These are phyloP conservation scores for Melieria crassipennis DNA, from an alignment of 2,888 invertebrate species.

Conservation along the genomic window DNA sequence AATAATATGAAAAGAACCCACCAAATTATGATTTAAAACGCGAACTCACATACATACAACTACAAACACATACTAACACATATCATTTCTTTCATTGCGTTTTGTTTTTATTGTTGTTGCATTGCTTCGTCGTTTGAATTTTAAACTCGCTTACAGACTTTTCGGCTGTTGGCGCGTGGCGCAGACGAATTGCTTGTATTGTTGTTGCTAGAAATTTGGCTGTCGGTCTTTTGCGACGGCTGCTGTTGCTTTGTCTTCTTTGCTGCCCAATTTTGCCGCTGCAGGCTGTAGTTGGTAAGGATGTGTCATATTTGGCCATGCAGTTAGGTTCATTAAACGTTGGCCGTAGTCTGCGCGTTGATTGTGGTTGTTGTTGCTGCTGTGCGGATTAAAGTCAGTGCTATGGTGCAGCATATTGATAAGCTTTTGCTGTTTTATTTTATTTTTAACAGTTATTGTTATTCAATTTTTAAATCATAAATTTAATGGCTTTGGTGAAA, in stretches of 20 bases:
- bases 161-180: not conserved
- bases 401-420: slow-evolving; percentile 2
- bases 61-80: too few species aligned
- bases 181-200: slow-evolving; percentile 22
- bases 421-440: slow-evolving; percentile 13
- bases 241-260: slow-evolving; percentile 3
- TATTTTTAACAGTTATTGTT: not conserved
- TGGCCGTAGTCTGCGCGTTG: not conserved
- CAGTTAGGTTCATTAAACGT: slow-evolving; percentile 42
- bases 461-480: slow-evolving; percentile 8
- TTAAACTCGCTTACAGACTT: slow-evolving; percentile 7
- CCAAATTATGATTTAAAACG: slow-evolving; percentile 19
- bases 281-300: slow-evolving; percentile 26
- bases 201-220: slow-evolving; percentile 17
- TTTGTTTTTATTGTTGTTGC: slow-evolving; percentile 34
- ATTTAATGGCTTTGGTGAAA: slow-evolving; percentile 11
- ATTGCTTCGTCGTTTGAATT: slow-evolving; percentile 26
- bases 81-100: not conserved
- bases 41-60: not conserved
- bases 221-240: not conserved
- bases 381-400: not conserved
- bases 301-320: slow-evolving; percentile 34
- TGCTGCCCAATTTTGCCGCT: not conserved
- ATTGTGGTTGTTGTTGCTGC: not conserved
- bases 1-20: slow-evolving; percentile 41